Conservation (phyloP, 2,888 invertebrate genomes). For the Zygaena filipendulae region DNA sequence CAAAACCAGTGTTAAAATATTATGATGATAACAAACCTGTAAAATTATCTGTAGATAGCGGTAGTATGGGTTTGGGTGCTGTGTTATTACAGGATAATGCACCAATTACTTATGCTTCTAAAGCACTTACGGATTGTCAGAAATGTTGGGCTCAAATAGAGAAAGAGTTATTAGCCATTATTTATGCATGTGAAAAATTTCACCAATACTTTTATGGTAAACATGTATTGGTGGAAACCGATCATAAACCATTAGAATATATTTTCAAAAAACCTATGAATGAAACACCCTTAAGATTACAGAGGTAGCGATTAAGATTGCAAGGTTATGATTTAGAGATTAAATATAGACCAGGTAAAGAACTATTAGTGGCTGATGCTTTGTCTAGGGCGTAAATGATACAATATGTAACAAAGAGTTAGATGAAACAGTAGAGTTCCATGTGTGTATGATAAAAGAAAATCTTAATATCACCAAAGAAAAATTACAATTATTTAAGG, state of each 20-base stretch:
- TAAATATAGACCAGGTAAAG: slow-evolving; percentile 13
- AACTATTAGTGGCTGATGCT: slow-evolving; percentile 15
- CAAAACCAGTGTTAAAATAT: slow-evolving; percentile 8
- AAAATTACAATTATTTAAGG: no score
- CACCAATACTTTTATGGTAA: slow-evolving; percentile 15
- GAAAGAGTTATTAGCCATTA: slow-evolving; percentile 15
- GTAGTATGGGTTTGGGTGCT: slow-evolving; percentile 9
- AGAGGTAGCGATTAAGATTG: slow-evolving; percentile 12
- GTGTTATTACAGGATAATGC: slow-evolving; percentile 8
- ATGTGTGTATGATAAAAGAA: slow-evolving; percentile 8
- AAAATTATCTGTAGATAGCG: slow-evolving; percentile 7
- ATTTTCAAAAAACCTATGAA: slow-evolving; percentile 13
- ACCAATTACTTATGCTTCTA: slow-evolving; percentile 13
- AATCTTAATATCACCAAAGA: slow-evolving; percentile 6
- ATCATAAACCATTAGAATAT: slow-evolving; percentile 16
- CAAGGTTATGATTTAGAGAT: slow-evolving; percentile 13
- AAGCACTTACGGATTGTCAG: slow-evolving; percentile 14
- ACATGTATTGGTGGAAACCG: slow-evolving; percentile 13
- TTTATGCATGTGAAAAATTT: slow-evolving; percentile 15
- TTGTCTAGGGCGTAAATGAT: slow-evolving; percentile 8
- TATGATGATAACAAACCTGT: slow-evolving; percentile 6
- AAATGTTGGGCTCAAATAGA: slow-evolving; percentile 15
- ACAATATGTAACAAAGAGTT: slow-evolving; percentile 8
- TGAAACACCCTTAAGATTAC: slow-evolving; percentile 12
- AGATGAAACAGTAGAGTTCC: slow-evolving; percentile 8